Base-by-base conservation (phyloP, 2,888 invertebrate species). In the Geotrupes spiniger region DNA sequence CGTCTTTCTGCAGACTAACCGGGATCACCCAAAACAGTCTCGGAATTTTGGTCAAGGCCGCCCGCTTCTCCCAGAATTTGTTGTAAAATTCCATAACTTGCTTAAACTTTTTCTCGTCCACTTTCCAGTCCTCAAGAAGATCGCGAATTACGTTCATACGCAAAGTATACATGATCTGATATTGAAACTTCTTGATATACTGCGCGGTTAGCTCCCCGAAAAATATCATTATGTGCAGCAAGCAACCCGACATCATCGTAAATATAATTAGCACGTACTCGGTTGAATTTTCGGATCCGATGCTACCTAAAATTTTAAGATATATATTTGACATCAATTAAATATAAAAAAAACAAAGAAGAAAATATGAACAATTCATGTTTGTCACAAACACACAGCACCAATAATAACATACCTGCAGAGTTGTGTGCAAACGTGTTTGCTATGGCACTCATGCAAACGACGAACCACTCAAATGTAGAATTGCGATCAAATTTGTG, bases 51-150 rank as follows among this genome's bases (percentile, higher is more conserved):
- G 75, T 76, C 17, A 78, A 76, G 25, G 77, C 78, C 1, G 74
- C 74, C 59, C 76, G 76, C 61, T 76, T 76, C 52, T 75, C 74
- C 77, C 78, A 78, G 8, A 77, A 68, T 59, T 76, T 76, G 65
- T 75, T 74, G 46, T 78, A 78, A 62, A 77, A 78, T 51, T 55
- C 46, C 5, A 57, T 46, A 4, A 54, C 52, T 15, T 51, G 50
- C 9, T 54, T 40, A 12, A 36, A 36, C 11, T 41, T 45, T 8
- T 36, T 26, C 12, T 40, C 40, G 14, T 46, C 37, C 2, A 52
- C 51, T 8, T 53, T 9, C 48, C 54, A 54, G 21, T 56, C 43
- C 1, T 42, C 12, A 11, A 57, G 41, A 10, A 50, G 15, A 1
- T 12, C 6, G 2, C 51, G 42, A 5, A 57, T 51, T 12, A 37